Base-by-base conservation (phyloP, 2,797 vertebrate genomes). In the Neoniphon sammara region DNA sequence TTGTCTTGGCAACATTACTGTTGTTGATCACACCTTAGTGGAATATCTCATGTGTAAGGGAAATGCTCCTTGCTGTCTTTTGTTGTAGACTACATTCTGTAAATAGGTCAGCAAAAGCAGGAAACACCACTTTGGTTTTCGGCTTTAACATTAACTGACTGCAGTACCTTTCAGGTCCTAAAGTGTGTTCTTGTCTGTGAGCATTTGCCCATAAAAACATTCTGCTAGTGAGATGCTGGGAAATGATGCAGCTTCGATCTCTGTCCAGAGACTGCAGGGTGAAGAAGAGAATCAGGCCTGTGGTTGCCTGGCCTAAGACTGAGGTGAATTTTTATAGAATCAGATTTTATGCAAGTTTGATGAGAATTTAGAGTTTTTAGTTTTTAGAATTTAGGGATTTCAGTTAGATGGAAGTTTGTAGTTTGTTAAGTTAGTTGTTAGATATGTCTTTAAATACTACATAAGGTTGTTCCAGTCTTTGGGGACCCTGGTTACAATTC, bases 171-270 rank as follows among this genome's bases (percentile, higher is more conserved):
- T 52, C 30, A 21, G 31, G 7, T 64, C 31, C n/a, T 56, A 20
- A 34, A 52, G 14, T 53, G 34, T 23, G 15, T 6, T 4, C 49
- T 56, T 55, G 53, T 36, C 34, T 59, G 42, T 47, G 30, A 49
- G 62, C 54, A 31, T 80, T 20, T 60, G 56, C 52, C 49, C 58
- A 60, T 77, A 61, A 75, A 73, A 85, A 79, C 34, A 70, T 68
- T 80, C 58, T 12, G 0, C 20, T 31, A 17, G 14, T n/a, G 12
- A 69, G 46, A 21, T 75, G 63, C 53, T 68, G 52, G 66, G 66
- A 81, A 73, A 52, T 69, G 20, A 66, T 31, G 39, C 61, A 64
- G 56, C 74, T 44, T 54, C 49, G 30, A 17, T 47, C 15, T 75
- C 68, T 63, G 54, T 46, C 59, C 44, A 36, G 70, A 62, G 62